Percentiles rank a stretch among this genome's conserved stretches.
Conservation (phyloP, 2,113 vertebrate genomes). For the Prunella fulvescens region DNA sequence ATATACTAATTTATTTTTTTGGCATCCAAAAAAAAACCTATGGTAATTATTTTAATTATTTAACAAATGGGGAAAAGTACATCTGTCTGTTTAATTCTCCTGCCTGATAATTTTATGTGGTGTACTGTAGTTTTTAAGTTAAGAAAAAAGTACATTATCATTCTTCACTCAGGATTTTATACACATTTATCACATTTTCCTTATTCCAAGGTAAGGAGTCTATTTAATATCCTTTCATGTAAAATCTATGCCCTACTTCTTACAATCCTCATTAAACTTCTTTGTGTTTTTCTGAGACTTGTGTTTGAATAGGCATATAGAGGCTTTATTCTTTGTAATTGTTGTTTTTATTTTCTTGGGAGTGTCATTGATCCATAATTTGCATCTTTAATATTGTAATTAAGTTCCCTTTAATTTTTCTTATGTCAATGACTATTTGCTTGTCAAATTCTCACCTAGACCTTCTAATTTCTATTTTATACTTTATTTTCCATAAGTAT, state of each 20-base stretch:
- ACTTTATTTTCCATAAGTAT: background rate
- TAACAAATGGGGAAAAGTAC: background rate
- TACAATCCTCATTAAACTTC: background rate
- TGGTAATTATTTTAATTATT: background rate
- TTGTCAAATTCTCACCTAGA: slow-evolving; percentile 29
- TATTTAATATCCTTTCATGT: background rate
- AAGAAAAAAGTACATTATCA: background rate
- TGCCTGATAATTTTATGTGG: background rate
- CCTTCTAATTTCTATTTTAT: slow-evolving; percentile 12
- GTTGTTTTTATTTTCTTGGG: background rate
- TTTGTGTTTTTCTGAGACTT: background rate
- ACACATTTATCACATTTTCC: background rate
- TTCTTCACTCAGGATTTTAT: background rate
- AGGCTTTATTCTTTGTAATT: background rate
- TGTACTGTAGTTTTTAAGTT: background rate
- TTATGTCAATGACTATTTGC: background rate
- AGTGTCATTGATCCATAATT: background rate
- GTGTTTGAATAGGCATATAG: background rate
- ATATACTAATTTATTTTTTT: background rate
- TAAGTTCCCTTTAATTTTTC: background rate
- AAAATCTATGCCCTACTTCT: background rate
- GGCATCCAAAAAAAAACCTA: background rate
- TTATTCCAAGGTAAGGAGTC: background rate
- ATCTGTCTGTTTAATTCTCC: background rate
- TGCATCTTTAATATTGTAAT: background rate